Evolutionary conservation across 1,140 invertebrate species (phyloP).

Genomic region (Neocloeon triangulifer): DNA sequence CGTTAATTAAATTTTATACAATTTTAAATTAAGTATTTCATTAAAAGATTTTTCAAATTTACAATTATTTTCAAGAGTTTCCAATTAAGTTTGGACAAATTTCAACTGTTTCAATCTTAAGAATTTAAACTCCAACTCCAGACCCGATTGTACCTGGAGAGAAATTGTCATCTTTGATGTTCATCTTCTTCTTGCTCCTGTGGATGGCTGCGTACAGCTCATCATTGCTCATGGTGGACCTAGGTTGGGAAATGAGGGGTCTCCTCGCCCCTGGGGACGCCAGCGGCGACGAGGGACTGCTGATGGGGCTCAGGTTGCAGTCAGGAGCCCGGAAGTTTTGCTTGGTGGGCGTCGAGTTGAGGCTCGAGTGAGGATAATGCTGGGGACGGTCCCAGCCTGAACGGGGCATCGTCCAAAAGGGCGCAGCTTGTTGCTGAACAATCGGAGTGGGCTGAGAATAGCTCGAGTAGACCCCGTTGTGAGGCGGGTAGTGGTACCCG

Average conservation of each 20-base stretch:
- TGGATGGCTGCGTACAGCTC: conserved; percentile 54
- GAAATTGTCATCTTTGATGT: conserved; percentile 21
- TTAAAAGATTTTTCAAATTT: not conserved
- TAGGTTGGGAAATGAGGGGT: conserved; percentile 31
- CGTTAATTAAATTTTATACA: no score
- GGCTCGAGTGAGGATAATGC: no score
- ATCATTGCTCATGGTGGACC: conserved; percentile 50
- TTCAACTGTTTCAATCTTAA: no score
- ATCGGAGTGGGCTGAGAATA: no score
- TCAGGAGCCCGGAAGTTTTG: conserved; percentile 12
- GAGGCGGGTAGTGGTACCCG: no score
- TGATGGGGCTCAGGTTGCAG: conserved; percentile 14
- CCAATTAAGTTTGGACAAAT: no score
- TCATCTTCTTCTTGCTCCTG: conserved; percentile 49
- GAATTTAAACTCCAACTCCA: not conserved
- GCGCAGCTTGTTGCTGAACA: no score
- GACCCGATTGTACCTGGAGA: conserved; percentile 1
- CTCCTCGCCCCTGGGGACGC: conserved; percentile 12
- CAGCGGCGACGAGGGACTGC: conserved; percentile 11
- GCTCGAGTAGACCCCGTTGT: no score
- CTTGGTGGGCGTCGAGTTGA: conserved; percentile 16
- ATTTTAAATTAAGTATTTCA: no score
- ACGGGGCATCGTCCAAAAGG: no score
- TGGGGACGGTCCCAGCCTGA: conserved; percentile 14
- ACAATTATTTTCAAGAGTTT: no score